Evolutionary conservation across 2,888 invertebrate genomes (phyloP).

Genomic region (Conomelus anceps): DNA sequence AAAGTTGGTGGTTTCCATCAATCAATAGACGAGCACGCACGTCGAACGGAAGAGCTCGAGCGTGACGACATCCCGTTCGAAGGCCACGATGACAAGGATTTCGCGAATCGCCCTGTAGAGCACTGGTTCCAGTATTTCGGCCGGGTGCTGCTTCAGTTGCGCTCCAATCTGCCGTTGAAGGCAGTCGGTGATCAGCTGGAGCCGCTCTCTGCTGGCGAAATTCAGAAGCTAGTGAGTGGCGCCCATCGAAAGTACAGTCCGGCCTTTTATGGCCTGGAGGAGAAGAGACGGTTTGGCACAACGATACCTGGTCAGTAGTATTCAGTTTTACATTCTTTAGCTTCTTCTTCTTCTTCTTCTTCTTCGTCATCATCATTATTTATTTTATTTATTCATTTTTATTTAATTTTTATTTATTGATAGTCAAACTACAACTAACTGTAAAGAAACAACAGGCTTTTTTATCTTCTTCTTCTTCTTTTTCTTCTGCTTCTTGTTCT

Average conservation of each 20-base stretch:
- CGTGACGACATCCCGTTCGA: not conserved
- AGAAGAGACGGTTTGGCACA: constrained; percentile 55
- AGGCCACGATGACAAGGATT: constrained; percentile 42
- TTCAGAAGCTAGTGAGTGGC: constrained; percentile 47
- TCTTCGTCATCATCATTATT: no score
- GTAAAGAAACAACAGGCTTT: not conserved
- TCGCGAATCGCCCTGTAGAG: constrained; percentile 52
- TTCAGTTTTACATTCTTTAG: not conserved
- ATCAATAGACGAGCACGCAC: constrained; percentile 39
- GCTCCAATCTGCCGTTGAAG: constrained; percentile 39
- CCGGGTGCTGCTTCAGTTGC: constrained; percentile 59
- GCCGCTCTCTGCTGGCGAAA: constrained; percentile 42
- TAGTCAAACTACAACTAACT: no score
- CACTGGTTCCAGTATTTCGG: constrained; percentile 65
- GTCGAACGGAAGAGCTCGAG: constrained; percentile 24
- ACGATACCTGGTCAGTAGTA: constrained; percentile 61
- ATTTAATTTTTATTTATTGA: not conserved
- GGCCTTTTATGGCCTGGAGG: constrained; percentile 47
- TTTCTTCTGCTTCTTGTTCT: no score
- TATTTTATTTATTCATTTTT: not conserved
- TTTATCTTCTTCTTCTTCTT: no score
- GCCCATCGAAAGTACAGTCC: constrained; percentile 48
- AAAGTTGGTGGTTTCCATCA: constrained; percentile 64
- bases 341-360: no score
- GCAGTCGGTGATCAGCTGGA: constrained; percentile 41